Percentiles rank a stretch among this genome's conserved stretches.
Conservation (phyloP, 2,888 invertebrate genomes). For the Clanis bilineata region DNA sequence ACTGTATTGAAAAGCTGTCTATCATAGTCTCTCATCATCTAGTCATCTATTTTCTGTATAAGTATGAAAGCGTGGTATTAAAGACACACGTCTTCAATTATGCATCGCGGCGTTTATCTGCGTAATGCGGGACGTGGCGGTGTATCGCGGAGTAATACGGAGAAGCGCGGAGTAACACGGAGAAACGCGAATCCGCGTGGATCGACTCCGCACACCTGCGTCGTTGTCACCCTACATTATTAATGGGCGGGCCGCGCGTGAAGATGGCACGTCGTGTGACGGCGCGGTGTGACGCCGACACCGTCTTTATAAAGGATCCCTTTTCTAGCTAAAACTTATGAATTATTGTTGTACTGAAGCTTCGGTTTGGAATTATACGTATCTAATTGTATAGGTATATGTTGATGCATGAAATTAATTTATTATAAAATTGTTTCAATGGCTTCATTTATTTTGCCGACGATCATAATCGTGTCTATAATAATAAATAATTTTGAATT, state of each 20-base stretch:
- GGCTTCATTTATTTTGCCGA: not conserved
- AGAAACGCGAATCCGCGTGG: constrained; percentile 38
- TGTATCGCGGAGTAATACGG: constrained; percentile 40
- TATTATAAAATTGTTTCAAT: not conserved
- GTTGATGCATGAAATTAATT: not conserved
- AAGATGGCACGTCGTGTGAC: constrained; percentile 28
- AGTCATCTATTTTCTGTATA: constrained; percentile 37
- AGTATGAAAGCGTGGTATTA: constrained; percentile 53
- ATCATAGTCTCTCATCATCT: constrained; percentile 27
- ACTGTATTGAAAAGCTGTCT: too few relatives aligned
- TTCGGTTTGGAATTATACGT: constrained; percentile 30
- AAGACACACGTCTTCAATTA: constrained; percentile 72
- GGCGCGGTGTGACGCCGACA: constrained; percentile 44
- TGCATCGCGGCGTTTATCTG: constrained; percentile 75
- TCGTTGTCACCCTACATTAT: constrained; percentile 75
- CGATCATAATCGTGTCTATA: too few relatives aligned
- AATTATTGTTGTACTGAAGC: constrained; percentile 39
- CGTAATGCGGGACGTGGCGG: constrained; percentile 41
- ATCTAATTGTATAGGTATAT: not conserved
- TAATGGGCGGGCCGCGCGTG: constrained; percentile 53
- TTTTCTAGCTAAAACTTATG: constrained; percentile 44
- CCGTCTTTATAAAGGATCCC: constrained; percentile 48
- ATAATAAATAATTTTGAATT: not conserved
- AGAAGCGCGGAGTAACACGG: constrained; percentile 43
- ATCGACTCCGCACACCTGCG: constrained; percentile 59